Base-by-base conservation (phyloP, 1,140 invertebrate species). In the Eupeodes corollae region DNA sequence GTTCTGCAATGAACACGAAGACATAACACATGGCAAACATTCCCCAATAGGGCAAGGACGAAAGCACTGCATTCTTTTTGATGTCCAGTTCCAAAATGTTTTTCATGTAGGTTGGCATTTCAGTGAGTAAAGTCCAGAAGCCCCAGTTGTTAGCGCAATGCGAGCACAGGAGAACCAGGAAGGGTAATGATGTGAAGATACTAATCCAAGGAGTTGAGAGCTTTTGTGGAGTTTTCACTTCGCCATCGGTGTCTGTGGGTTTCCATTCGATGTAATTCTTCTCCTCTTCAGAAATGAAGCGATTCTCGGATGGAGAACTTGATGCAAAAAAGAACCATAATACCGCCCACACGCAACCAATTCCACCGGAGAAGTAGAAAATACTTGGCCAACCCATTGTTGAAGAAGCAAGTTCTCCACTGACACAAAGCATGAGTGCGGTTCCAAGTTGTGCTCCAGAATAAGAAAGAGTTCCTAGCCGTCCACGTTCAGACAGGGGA, bases 141-240 rank as follows among this genome's bases (percentile, higher is more conserved):
- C 88, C 89, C 90, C 89, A 94, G 63, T 89, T 90, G 58, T 91
- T 84, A 1, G 86, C 82, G 59, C 86, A 84, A 60, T 95, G 88
- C 0, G 77, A 79, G 1, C 88, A 68, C 15, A 88, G 74, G n/a
- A 92, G 71, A 0, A 88, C 82, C 83, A 83, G 88, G 48, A 93
- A 79, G 2, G 89, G 84, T 6, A 79, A 44, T 5, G 85, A 88
- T 0, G 75, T 83, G 0, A 84, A 69, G 34, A 94, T 86, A 15
- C 72, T 58, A 40, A 63, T 71, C 86, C 86, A 91, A 8, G 88
- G 88, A 12, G 16, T 21, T 6, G 13, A 15, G 3, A 41, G 9
- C 5, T 16, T 16, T 41, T 41, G 21, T 26, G 21, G 3, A 5
- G 21, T 5, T 26, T 26, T 26, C 3, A 8, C 3, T 26, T 26